phyloP scores from a whole-genome alignment of 2,888 invertebrate species.

The Scrobipalpa costella region DNA sequence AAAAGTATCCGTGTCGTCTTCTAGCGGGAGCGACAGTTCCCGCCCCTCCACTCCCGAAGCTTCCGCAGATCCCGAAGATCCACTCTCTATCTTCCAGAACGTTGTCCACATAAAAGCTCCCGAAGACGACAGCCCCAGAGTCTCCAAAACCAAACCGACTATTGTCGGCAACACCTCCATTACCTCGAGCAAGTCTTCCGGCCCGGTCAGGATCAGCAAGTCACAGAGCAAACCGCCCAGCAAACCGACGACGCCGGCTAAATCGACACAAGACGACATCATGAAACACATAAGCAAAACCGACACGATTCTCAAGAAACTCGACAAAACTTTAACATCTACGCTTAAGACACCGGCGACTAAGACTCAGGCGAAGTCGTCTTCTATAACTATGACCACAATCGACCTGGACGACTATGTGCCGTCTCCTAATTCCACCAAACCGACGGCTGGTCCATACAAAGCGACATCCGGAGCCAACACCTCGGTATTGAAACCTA shows the following conservation, averaged over 20 bases:
- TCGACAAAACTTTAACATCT: constrained; percentile 13
- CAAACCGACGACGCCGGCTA: background rate
- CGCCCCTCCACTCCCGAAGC: constrained; percentile 38
- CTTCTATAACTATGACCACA: background rate
- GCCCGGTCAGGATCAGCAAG: background rate
- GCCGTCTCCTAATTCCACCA: background rate
- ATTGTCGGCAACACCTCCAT: background rate
- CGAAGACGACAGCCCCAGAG: too few species aligned
- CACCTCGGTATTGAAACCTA: background rate
- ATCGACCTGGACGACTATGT: constrained; percentile 2
- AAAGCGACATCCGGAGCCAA: background rate
- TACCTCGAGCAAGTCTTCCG: background rate
- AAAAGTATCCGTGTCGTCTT: constrained; percentile 23
- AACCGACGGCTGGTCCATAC: background rate
- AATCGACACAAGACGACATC: constrained; percentile 15
- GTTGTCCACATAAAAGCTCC: constrained; percentile 64
- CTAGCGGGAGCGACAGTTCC: constrained; percentile 39
- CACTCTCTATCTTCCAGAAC: constrained; percentile 57
- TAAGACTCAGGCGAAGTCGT: background rate
- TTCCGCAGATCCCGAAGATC: constrained; percentile 49
- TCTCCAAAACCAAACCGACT: too few species aligned
- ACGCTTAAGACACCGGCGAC: background rate
- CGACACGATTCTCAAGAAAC: constrained; percentile 19
- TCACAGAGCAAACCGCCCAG: background rate
- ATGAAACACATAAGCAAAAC: constrained; percentile 22